Evolutionary conservation across 2,888 invertebrate genomes (phyloP).

Genomic region (Teleiodes luculella): DNA sequence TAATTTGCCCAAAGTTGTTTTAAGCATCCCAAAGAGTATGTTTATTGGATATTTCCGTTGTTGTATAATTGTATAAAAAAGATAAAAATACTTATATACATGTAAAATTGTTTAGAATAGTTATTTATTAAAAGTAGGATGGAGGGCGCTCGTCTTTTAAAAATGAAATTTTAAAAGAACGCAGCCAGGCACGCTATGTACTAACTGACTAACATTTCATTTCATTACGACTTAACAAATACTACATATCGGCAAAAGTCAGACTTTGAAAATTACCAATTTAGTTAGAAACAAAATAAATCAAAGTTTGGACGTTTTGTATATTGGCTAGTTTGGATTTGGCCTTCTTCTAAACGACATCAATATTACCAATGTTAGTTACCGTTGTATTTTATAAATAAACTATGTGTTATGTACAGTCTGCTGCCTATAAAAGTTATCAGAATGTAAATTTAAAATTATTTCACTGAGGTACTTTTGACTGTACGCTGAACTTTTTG

Average conservation of each 20-base stretch:
- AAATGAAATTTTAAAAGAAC: conserved; percentile 67
- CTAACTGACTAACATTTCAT: conserved; percentile 55
- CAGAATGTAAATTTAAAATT: not conserved
- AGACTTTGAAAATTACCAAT: conserved; percentile 61
- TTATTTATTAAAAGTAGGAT: conserved; percentile 67
- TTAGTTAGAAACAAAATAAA: conserved; percentile 34
- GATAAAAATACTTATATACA: conserved; percentile 71
- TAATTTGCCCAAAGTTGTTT: conserved; percentile 70
- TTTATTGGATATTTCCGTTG: conserved; percentile 63
- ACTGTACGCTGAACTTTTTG: no score
- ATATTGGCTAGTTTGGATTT: conserved; percentile 30
- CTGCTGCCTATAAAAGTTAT: not conserved
- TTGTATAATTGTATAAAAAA: conserved; percentile 76
- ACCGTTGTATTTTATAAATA: conserved; percentile 41
- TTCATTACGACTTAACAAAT: conserved; percentile 33
- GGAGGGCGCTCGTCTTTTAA: conserved; percentile 68
- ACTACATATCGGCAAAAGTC: conserved; percentile 60
- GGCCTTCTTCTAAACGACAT: not conserved
- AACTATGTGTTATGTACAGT: not conserved
- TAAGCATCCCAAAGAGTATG: conserved; percentile 74
- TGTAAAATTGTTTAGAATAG: conserved; percentile 74
- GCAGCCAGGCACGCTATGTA: conserved; percentile 53
- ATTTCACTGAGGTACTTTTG: not conserved
- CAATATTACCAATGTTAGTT: conserved; percentile 44
- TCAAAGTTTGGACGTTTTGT: conserved; percentile 72